Base-by-base conservation (phyloP, 2,113 vertebrate genomes). In the Sylvilagus bachmani region DNA sequence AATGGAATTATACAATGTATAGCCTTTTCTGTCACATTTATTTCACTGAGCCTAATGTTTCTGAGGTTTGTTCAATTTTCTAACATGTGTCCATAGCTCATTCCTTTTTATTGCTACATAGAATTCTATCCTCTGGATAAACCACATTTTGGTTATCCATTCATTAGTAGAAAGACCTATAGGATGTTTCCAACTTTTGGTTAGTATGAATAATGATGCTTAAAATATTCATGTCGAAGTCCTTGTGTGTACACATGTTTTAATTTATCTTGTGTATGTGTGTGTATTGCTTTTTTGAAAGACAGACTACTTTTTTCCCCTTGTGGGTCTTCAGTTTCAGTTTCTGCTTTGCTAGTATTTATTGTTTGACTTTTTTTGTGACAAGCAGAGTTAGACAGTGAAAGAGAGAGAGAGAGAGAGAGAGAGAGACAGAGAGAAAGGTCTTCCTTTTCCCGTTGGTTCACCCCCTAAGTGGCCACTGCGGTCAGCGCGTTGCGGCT, bases 81-180 rank as follows among this genome's bases (percentile, higher is more conserved):
- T 74, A 25, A 75, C 8, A 36, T 51, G 38, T 64, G 4, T 29
- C 31, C 38, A 33, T 38, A 84, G 49, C 38, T n/a, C 25, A 36
- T 86, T 69, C 85, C 44, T 91, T 93, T 84, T 88, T 66, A 22
- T 89, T 75, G n/a, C 6, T 66, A 29, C 69, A 29, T 66, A 31
- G 9, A 86, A 82, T 86, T 81, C 51, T 49, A n/a, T 44, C 53
- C 1, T 49, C 77, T 77, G 17, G 3, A 27, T 33, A 75, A 21
- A 31, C 14, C 53, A n/a, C 22, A 77, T 70, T 94, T 75, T 77
- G 10, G 24, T 55, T 29, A 24, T 49, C 33, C 14, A 58, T 31
- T 82, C 8, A 81, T 36, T 9, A 62, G 55, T 51, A 66, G 24
- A 66, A 83, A 19, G 25, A 13, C 25, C 58, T 64, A 58, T 78